These are phyloP conservation scores for Sturmia bella DNA, from an alignment of 2,888 invertebrate species.

Conservation along the genomic window DNA sequence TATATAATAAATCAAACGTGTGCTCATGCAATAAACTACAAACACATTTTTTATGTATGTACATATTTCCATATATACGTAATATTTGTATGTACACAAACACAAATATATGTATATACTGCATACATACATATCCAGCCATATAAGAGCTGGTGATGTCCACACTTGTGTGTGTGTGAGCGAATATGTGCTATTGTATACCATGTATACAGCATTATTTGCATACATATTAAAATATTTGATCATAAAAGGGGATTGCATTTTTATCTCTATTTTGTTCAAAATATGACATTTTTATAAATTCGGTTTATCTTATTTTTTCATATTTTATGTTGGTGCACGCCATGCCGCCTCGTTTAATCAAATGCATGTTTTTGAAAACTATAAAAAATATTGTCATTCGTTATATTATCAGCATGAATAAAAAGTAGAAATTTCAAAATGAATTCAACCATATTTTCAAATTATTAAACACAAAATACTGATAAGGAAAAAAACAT, in stretches of 20 bases:
- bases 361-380: conserved; percentile 31
- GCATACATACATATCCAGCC: too few relatives aligned
- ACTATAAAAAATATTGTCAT: conserved; percentile 39
- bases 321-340: not conserved
- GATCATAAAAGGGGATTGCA: conserved; percentile 55
- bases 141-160: too few relatives aligned
- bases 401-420: conserved; percentile 41
- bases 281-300: conserved; percentile 51
- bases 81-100: too few relatives aligned
- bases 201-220: conserved; percentile 55
- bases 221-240: conserved; percentile 65
- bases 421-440: conserved; percentile 24
- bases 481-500: conserved; percentile 16
- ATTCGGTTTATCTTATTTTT: conserved; percentile 19
- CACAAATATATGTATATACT: too few relatives aligned
- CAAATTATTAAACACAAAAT: conserved; percentile 53
- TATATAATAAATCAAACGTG: too few relatives aligned
- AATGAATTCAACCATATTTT: conserved; percentile 39
- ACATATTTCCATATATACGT: too few relatives aligned
- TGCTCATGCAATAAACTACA: too few relatives aligned
- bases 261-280: conserved; percentile 3
- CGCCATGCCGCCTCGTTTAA: conserved; percentile 22
- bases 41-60: too few relatives aligned
- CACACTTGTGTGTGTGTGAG: not conserved
- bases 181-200: conserved; percentile 39